Evolutionary conservation across 2,797 vertebrate species (phyloP).

Genomic region (Pangasius macronema): DNA sequence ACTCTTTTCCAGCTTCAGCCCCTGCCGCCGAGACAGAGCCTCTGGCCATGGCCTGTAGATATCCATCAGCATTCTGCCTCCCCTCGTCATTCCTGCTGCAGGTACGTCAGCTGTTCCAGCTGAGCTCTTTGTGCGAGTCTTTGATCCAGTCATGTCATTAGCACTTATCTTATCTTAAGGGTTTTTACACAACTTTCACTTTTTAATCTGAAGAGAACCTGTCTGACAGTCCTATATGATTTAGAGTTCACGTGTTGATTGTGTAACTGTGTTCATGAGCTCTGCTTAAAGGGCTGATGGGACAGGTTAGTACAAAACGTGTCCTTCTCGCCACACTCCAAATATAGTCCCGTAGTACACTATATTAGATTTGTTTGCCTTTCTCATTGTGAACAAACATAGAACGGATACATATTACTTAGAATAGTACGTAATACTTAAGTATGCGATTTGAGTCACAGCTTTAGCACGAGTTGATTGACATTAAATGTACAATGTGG

Average conservation of each 20-base stretch:
- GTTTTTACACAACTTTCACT: constrained; percentile 14
- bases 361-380: background rate
- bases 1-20: background rate
- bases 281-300: background rate
- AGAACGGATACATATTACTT: background rate
- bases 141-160: constrained; percentile 52
- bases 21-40: constrained; percentile 24
- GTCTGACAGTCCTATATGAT: constrained; percentile 5
- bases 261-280: background rate
- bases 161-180: constrained; percentile 53
- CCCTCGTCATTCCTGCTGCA: constrained; percentile 42
- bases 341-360: background rate
- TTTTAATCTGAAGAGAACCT: constrained; percentile 1
- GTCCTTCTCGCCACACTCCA: background rate
- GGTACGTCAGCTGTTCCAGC: constrained; percentile 43
- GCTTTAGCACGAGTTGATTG: no score
- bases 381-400: background rate
- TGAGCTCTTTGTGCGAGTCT: constrained; percentile 38
- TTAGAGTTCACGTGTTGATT: background rate
- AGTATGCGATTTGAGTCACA: no score
- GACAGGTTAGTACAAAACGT: background rate
- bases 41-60: constrained; percentile 49
- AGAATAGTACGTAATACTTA: background rate
- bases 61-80: constrained; percentile 42
- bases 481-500: background rate